Evolutionary conservation across 2,888 invertebrate genomes (phyloP).

Genomic region (Tenthredo amoena): DNA sequence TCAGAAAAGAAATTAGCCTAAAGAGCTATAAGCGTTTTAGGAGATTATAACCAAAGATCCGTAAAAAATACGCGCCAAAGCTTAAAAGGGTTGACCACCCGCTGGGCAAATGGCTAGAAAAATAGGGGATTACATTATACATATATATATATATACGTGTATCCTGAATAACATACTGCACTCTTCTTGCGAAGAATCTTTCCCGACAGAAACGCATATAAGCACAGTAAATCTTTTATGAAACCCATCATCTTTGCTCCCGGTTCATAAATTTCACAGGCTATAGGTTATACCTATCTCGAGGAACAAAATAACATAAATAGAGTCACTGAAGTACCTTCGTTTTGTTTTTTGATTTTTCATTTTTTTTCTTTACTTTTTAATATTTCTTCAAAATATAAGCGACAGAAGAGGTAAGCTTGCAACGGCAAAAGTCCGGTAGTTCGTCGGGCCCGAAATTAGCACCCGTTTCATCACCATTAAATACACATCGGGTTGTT

Average conservation of each 20-base stretch:
- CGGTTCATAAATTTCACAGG: constrained; percentile 24
- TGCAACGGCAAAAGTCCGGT: constrained; percentile 7
- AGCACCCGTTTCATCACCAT: constrained; percentile 56
- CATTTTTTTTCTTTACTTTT: not conserved
- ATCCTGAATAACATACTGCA: not conserved
- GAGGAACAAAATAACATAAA: not conserved
- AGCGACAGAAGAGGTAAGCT: not conserved
- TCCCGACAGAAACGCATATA: constrained; percentile 5
- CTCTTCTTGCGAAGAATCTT: not conserved
- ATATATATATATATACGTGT: not conserved
- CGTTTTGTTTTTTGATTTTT: not conserved
- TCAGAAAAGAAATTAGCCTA: constrained; percentile 71
- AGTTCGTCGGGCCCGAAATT: constrained; percentile 39
- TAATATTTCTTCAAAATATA: not conserved
- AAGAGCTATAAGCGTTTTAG: constrained; percentile 77
- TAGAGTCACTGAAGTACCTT: not conserved
- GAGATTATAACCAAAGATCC: constrained; percentile 76
- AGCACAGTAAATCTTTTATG: constrained; percentile 5
- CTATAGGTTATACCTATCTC: not conserved
- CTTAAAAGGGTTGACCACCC: constrained; percentile 76
- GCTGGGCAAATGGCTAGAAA: constrained; percentile 71
- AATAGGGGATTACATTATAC: constrained; percentile 39
- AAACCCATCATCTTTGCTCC: not conserved
- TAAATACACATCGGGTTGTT: constrained; percentile 50
- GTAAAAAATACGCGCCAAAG: constrained; percentile 69